Evolutionary conservation across 2,113 vertebrate species (phyloP).

Genomic region (Chionomys nivalis): DNA sequence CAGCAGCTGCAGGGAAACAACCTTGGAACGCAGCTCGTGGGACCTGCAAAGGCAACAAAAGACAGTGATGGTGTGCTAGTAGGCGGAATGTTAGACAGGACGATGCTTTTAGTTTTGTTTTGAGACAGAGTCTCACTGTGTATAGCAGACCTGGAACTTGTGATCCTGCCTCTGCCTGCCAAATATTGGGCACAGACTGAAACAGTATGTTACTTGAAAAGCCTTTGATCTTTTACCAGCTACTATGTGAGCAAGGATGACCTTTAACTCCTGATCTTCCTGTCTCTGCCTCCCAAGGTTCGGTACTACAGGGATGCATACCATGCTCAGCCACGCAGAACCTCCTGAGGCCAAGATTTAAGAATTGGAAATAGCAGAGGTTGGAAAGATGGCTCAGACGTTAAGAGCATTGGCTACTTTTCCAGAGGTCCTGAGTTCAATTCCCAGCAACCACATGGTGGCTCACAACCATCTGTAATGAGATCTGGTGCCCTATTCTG

Average conservation of each 20-base stretch:
- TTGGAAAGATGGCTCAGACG: too few relatives aligned
- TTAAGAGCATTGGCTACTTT: too few relatives aligned
- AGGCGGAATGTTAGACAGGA: background rate
- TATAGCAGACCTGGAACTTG: background rate
- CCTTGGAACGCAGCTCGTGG: constrained; percentile 96
- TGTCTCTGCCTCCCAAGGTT: background rate
- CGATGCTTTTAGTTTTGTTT: background rate
- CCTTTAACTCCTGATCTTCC: background rate
- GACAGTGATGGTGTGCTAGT: rapidly evolving
- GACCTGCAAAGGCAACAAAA: constrained; percentile 86
- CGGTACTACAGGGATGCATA: background rate
- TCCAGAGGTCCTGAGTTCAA: too few relatives aligned
- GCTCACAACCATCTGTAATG: too few relatives aligned
- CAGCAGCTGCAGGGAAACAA: constrained; percentile 97
- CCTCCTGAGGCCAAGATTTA: background rate
- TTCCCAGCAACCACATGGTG: too few relatives aligned
- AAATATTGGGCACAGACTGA: background rate
- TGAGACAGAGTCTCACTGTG: background rate
- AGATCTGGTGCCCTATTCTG: too few relatives aligned
- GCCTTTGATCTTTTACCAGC: background rate
- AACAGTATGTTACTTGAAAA: background rate
- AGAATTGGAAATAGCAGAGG: background rate
- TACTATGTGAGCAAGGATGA: background rate
- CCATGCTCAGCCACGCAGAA: background rate
- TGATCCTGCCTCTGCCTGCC: background rate